Evolutionary conservation across 2,113 vertebrate genomes (phyloP), one percentile per base, ranked within the genome.

Genomic region (Nesoenas mayeri): DNA sequence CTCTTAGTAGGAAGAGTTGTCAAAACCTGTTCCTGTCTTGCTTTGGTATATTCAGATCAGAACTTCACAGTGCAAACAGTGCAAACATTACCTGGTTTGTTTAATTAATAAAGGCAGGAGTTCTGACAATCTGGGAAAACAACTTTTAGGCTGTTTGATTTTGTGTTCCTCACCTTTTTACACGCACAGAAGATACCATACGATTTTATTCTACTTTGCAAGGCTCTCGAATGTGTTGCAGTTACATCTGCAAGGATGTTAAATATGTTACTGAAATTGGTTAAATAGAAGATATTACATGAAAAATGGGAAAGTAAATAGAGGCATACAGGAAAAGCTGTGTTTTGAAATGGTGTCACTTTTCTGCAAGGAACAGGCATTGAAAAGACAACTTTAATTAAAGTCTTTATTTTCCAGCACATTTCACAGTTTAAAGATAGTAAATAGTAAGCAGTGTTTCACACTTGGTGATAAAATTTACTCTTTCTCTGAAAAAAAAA

Each of bases 41-140:
- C 88, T 87, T 79, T 95, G 79, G 29, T 85, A 65, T 71, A 91
- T 94, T 80, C 86, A 80, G 47, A 91, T 94, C 48, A 89, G 54
- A 96, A 91, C 91, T 87, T 80, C 93, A 91, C 91, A 94, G 83
- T 89, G 78, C 70, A 94, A 96, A 91, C 91, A 94, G 83, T 89
- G 78, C 70, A 94, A 96, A 79, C 36, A 83, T 50, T 67, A 47
- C 48, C 56, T 92, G 25, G 44, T 96, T 97, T 96, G 64, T 92
- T 96, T 89, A 91, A 93, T 90, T 67, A 96, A 93, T 85, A 90
- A 85, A 80, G 50, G 54, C 40, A 72, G 38, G 29, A 83, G 11
- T 91, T 96, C 74, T 85, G 92, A 70, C 0, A 94, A 29, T 85
- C 44, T 77, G 94, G 29, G 79, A 73, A 85, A 88, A 70, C 54